A percentile compares a stretch with the other conserved stretches of the same genome.
phyloP scores from a whole-genome alignment of 2,797 vertebrate genomes.

The Pagetopsis macropterus region DNA sequence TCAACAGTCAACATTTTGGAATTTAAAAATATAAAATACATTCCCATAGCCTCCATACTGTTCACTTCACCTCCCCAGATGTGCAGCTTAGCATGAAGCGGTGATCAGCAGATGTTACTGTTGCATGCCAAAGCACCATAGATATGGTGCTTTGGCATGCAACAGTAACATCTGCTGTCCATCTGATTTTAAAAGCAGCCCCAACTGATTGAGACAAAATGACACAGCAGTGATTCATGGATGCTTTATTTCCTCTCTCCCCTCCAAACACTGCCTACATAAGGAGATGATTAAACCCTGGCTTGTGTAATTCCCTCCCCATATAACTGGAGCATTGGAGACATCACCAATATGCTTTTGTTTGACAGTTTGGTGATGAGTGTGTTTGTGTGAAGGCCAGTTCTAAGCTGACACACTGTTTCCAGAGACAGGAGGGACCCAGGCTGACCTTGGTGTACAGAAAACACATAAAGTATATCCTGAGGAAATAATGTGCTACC shows the following conservation, averaged over 20 bases:
- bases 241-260: constrained; percentile 34
- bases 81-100: background rate
- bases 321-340: constrained; percentile 13
- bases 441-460: background rate
- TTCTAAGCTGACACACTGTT: constrained; percentile 4
- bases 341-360: constrained; percentile 23
- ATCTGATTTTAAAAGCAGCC: constrained; percentile 2
- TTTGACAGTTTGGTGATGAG: constrained; percentile 24
- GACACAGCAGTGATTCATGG: constrained; percentile 32
- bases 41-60: too few species aligned
- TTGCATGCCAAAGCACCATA: background rate
- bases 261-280: constrained; percentile 34
- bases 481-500: too few species aligned
- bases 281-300: constrained; percentile 27
- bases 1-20: too few species aligned
- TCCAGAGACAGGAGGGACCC: background rate
- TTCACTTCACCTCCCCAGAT: too few species aligned
- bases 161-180: too few species aligned
- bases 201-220: background rate
- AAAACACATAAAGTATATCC: background rate
- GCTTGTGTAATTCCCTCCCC: constrained; percentile 17
- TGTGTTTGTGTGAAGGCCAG: constrained; percentile 12
- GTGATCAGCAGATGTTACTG: background rate
- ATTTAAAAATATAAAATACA: too few species aligned
- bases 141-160: too few species aligned